A percentile compares a stretch with the other conserved stretches of the same genome.
phyloP scores from a whole-genome alignment of 2,888 invertebrate genomes.

The Drosophila mayaguana region DNA sequence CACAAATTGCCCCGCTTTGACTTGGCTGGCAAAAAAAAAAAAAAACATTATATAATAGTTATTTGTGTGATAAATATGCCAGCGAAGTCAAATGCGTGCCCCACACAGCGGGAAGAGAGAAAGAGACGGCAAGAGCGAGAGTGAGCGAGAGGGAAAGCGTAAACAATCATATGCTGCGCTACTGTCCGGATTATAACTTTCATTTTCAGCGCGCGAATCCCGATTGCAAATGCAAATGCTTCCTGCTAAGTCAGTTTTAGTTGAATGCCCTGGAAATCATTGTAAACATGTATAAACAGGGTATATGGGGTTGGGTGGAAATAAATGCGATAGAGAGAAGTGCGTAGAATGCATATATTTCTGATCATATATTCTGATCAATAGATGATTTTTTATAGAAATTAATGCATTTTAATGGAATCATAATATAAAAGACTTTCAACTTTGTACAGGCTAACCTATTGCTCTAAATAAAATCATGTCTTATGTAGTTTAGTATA shows the following conservation, averaged over 20 bases:
- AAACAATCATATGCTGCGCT: slow-evolving; percentile 37
- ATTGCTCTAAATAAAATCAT: background rate
- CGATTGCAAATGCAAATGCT: slow-evolving; percentile 66
- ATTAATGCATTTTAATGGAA: no score
- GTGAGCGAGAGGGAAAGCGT: background rate
- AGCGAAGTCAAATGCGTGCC: slow-evolving; percentile 59
- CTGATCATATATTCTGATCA: no score
- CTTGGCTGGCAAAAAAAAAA: slow-evolving; percentile 28
- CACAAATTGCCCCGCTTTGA: slow-evolving; percentile 58
- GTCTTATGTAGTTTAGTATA: background rate
- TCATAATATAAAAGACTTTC: no score
- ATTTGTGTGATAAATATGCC: slow-evolving; percentile 65
- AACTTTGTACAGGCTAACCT: no score
- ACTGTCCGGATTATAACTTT: slow-evolving; percentile 65
- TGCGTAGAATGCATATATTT: no score
- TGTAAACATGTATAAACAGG: background rate
- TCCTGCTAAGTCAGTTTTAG: slow-evolving; percentile 72
- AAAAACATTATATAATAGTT: slow-evolving; percentile 64
- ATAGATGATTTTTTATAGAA: no score
- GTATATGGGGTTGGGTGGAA: background rate
- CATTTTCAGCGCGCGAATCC: slow-evolving; percentile 62
- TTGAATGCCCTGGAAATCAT: slow-evolving; percentile 2
- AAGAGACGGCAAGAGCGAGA: background rate
- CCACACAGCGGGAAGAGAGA: background rate
- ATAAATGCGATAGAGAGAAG: background rate